Base-by-base conservation (phyloP, 2,888 invertebrate species). In the Gandaritis pyraliata region DNA sequence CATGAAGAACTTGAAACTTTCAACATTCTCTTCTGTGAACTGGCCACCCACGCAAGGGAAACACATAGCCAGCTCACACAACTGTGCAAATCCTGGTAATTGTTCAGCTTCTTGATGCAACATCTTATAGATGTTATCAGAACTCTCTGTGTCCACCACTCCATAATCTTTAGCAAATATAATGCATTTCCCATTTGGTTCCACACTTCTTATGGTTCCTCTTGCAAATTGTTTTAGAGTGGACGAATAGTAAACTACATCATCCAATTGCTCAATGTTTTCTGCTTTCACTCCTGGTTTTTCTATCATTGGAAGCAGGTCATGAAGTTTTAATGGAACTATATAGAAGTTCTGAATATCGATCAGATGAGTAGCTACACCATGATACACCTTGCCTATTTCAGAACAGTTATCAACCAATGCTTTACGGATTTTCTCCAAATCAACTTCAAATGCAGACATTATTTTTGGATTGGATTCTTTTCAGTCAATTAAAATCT, bases 111-210 rank as follows among this genome's bases (percentile, higher is more conserved):
- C 50, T 4, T 15, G 0, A 41, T 49, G 13, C 1, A 15, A 12
- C 6, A 10, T 33, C n/a, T 18, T 11, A n/a, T 50, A 58, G 15
- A 63, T 58, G 11, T 33, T 7, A 6, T n/a, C 1, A 4, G 12
- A 15, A 29, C 13, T 16, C 2, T 33, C 6, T n/a, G 3, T 13
- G 12, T 63, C 63, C 10, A 15, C 29, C 10, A 48, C 2, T 6
- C 63, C 63, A 51, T 63, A 63, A 18, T 63, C 63, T 6, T 58
- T 15, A 4, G 63, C 63, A 52, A 16, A 52, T 5, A 58, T 41
- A 12, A 0, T 12, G 12, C 46, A 58, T 1, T 53, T 11, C 4
- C 16, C 38, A 57, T 61, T 36, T 4, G 36, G 2, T 13, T 49
- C 0, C 13, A 61, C 13, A 12, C 1, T 11, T 2, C 15, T 10